Evolutionary conservation across 2,888 invertebrate species (phyloP).

Genomic region (Stenoptilia bipunctidactyla): DNA sequence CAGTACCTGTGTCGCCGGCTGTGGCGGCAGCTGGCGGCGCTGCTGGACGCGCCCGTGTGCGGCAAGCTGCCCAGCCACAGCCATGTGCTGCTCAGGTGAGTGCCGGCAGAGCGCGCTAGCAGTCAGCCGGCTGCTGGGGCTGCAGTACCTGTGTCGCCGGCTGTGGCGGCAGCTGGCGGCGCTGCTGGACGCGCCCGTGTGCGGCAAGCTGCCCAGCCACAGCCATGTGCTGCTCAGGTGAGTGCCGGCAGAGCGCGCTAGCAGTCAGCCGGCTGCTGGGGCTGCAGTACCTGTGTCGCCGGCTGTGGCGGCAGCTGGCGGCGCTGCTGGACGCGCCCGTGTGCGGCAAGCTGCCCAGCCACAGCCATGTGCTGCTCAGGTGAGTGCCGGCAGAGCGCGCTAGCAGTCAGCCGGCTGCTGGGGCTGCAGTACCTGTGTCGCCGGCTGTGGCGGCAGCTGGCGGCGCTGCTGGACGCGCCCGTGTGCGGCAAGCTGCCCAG

Average conservation of each 20-base stretch:
- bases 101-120: no score
- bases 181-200: slow-evolving; percentile 75
- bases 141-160: slow-evolving; percentile 73
- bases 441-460: slow-evolving; percentile 80
- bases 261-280: no score
- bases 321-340: slow-evolving; percentile 75
- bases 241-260: no score
- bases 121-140: neutral
- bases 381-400: no score
- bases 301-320: slow-evolving; percentile 81
- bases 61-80: slow-evolving; percentile 79
- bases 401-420: no score
- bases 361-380: no score
- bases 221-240: no score
- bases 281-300: slow-evolving; percentile 64
- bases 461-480: slow-evolving; percentile 76
- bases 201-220: no score
- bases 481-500: no score
- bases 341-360: no score
- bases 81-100: slow-evolving; percentile 29
- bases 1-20: slow-evolving; percentile 82
- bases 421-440: slow-evolving; percentile 58
- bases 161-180: slow-evolving; percentile 78
- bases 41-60: slow-evolving; percentile 74
- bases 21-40: slow-evolving; percentile 53